A percentile compares a stretch with the other conserved stretches of the same genome.
phyloP scores from a whole-genome alignment of 2,797 vertebrate genomes.

The Salmo trutta region DNA sequence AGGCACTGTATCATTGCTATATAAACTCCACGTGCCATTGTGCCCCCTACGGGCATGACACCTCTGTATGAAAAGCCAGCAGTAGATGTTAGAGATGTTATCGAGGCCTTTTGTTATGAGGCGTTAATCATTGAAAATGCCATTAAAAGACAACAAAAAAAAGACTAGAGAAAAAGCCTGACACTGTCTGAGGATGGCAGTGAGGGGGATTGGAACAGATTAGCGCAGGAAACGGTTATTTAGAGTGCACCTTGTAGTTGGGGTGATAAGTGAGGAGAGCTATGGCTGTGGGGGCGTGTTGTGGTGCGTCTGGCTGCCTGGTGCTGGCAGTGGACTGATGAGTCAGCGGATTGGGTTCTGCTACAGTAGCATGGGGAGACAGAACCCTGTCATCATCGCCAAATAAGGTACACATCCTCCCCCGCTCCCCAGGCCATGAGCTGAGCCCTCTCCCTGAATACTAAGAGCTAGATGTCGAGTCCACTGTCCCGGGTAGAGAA shows the following conservation, averaged over 20 bases:
- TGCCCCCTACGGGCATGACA: too few species aligned
- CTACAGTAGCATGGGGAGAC: conserved; percentile 41
- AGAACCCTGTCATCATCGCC: conserved; percentile 63
- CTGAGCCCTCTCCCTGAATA: conserved; percentile 42
- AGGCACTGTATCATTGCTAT: too few species aligned
- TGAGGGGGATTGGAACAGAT: conserved; percentile 58
- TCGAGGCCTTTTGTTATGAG: conserved; percentile 28
- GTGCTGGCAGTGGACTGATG: conserved; percentile 52
- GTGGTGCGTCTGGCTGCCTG: conserved; percentile 16
- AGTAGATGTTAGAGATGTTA: neutral
- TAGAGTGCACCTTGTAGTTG: conserved; percentile 49
- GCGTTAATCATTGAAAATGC: conserved; percentile 41
- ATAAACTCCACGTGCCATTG: neutral
- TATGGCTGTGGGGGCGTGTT: conserved; percentile 48
- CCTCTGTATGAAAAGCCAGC: neutral
- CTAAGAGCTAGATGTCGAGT: conserved; percentile 47
- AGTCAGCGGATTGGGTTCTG: conserved; percentile 41
- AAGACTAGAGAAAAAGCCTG: conserved; percentile 34
- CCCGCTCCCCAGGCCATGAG: conserved; percentile 1
- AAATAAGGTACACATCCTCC: conserved; percentile 56
- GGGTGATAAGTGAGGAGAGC: conserved; percentile 60
- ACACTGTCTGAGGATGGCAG: conserved; percentile 41
- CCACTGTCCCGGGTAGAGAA: neutral
- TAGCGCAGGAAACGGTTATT: conserved; percentile 55
- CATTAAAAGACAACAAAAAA: conserved; percentile 18